Evolutionary conservation across 1,140 invertebrate species (phyloP).

Genomic region (Drosophila ironensis): DNA sequence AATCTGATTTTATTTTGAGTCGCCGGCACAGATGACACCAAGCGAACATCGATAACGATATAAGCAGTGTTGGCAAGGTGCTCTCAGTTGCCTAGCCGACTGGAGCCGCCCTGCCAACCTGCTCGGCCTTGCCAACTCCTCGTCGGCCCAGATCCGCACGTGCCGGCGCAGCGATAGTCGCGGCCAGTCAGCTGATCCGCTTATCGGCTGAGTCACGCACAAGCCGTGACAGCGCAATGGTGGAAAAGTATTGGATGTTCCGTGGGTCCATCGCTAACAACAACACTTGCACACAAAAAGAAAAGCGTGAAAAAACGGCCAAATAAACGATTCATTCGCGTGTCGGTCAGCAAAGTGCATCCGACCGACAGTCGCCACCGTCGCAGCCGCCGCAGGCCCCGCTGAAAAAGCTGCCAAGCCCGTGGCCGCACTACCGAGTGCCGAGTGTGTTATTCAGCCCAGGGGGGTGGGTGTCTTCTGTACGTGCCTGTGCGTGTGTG

Average conservation of each 20-base stretch:
- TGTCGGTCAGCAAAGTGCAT: conserved; percentile 48
- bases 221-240: too few relatives aligned
- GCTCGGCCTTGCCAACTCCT: too few relatives aligned
- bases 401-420: conserved; percentile 16
- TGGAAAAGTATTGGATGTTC: too few relatives aligned
- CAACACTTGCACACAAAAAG: conserved; percentile 44
- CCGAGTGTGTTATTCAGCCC: conserved; percentile 59
- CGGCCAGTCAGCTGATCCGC: too few relatives aligned
- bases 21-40: conserved; percentile 27
- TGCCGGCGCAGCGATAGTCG: too few relatives aligned
- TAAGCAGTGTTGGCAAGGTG: not conserved
- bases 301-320: conserved; percentile 73
- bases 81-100: too few relatives aligned
- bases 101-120: too few relatives aligned
- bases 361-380: conserved; percentile 12
- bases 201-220: too few relatives aligned
- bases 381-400: conserved; percentile 14
- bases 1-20: conserved; percentile 14
- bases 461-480: conserved; percentile 48
- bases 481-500: conserved; percentile 50
- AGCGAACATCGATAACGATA: conserved; percentile 18
- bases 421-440: conserved; percentile 24
- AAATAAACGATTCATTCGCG: conserved; percentile 47
- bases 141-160: too few relatives aligned
- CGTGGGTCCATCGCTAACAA: too few relatives aligned